phyloP scores from a whole-genome alignment of 2,888 invertebrate species.

The Mimas tiliae region DNA sequence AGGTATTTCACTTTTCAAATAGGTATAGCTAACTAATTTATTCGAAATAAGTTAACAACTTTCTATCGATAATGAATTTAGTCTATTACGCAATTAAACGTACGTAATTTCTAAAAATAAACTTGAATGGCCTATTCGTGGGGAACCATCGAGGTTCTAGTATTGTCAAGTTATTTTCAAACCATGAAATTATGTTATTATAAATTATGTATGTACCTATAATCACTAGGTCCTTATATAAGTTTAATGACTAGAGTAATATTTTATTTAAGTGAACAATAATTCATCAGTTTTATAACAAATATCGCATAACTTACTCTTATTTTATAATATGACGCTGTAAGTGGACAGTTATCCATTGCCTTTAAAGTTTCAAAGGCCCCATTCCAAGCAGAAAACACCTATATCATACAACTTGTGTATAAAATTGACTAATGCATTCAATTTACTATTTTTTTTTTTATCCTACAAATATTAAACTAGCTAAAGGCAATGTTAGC shows the following conservation, averaged over 20 bases:
- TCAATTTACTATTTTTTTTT: slow-evolving; percentile 19
- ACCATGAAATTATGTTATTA: background rate
- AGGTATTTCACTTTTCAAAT: too few species aligned
- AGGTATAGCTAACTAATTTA: too few species aligned
- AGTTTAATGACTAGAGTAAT: slow-evolving; percentile 15
- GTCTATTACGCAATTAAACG: too few species aligned
- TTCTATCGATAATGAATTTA: too few species aligned
- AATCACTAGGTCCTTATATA: slow-evolving; percentile 16
- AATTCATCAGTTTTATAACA: background rate
- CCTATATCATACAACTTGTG: slow-evolving; percentile 26
- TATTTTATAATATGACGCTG: slow-evolving; percentile 6
- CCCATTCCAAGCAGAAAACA: slow-evolving; percentile 46
- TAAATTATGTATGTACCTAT: background rate
- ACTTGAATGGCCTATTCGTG: too few species aligned
- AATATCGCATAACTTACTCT: background rate
- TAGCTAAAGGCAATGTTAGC: slow-evolving; percentile 40
- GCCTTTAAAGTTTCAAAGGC: slow-evolving; percentile 39
- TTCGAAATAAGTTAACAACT: too few species aligned
- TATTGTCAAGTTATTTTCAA: slow-evolving; percentile 27
- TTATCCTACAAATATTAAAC: slow-evolving; percentile 29
- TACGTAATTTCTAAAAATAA: too few species aligned
- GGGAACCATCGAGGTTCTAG: slow-evolving; percentile 27
- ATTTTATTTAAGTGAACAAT: background rate
- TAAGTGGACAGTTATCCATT: slow-evolving; percentile 31
- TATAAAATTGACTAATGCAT: slow-evolving; percentile 18